These are phyloP conservation scores for Periphyllus acericola DNA, from an alignment of 2,888 invertebrate genomes.

Conservation along the genomic window DNA sequence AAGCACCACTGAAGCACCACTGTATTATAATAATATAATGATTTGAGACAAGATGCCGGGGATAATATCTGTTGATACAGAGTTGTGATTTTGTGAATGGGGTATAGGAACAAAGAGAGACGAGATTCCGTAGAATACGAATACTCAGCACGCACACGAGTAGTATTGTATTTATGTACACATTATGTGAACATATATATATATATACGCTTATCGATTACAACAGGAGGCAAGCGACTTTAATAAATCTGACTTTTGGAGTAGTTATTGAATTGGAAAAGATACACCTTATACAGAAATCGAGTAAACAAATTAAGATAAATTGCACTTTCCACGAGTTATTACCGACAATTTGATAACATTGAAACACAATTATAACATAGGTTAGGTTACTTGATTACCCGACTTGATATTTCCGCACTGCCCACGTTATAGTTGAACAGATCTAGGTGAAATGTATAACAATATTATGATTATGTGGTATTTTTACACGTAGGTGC, in stretches of 20 bases:
- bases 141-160: not conserved
- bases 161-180: no score
- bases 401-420: no score
- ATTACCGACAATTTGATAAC: no score
- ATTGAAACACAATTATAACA: no score
- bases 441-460: no score
- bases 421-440: no score
- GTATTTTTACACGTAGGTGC: no score
- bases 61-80: not conserved
- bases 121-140: not conserved
- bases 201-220: not conserved
- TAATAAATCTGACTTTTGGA: not conserved
- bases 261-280: constrained; percentile 22
- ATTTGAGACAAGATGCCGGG: not conserved
- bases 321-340: not conserved
- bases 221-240: not conserved
- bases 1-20: no score
- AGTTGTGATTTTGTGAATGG: not conserved
- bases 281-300: not conserved
- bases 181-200: not conserved
- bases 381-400: no score
- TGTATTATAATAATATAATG: not conserved
- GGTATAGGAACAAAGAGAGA: constrained; percentile 8
- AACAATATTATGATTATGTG: no score
- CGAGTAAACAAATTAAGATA: not conserved